These are phyloP conservation scores for Pelodiscus sinensis DNA, from an alignment of 2,113 vertebrate species.

Conservation along the genomic window DNA sequence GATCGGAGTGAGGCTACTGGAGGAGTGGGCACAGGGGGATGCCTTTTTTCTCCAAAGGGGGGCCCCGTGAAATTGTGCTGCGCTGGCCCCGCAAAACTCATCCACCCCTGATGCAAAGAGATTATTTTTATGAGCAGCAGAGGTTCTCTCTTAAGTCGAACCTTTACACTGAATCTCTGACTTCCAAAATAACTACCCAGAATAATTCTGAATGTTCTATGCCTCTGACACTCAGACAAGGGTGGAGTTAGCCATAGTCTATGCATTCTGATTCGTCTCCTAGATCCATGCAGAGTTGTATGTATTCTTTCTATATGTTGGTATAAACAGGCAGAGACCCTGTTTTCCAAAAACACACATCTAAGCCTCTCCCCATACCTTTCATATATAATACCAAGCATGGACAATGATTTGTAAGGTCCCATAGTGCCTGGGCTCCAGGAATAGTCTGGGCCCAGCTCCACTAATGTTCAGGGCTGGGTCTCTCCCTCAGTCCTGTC, in stretches of 20 bases:
- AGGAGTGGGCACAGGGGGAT: no score
- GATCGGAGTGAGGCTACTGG: no score
- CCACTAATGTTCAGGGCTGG: no score
- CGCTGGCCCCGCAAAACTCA: no score
- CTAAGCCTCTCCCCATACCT: neutral
- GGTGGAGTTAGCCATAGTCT: fast-evolving
- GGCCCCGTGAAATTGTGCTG: no score
- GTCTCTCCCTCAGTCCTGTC: no score
- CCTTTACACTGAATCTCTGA: neutral
- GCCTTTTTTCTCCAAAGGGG: no score
- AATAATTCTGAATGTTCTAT: neutral
- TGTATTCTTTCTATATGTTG: neutral
- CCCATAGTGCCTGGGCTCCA: no score
- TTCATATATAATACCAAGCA: neutral
- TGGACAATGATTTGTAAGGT: no score
- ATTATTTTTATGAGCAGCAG: neutral
- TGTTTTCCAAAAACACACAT: neutral
- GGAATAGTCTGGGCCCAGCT: no score
- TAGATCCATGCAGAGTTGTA: neutral
- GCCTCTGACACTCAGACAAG: neutral
- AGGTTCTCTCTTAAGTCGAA: neutral
- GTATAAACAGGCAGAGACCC: neutral
- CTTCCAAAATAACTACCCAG: neutral
- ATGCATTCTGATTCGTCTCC: neutral
- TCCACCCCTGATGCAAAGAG: neutral